Conservation (phyloP, 2,113 vertebrate genomes). For the Paradisaea rubra region DNA sequence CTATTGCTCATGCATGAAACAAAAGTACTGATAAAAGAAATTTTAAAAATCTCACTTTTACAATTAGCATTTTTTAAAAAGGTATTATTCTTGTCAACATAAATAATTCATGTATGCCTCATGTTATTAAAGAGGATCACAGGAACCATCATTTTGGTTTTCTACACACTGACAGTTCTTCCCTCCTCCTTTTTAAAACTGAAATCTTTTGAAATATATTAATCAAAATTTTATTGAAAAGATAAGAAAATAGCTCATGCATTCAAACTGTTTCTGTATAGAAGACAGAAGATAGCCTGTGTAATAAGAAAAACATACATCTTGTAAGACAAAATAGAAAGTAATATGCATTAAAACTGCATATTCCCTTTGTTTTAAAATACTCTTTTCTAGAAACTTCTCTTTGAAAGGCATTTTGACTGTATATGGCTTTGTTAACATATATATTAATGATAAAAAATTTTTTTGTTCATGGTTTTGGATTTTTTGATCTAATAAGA, state of each 20-base stretch:
- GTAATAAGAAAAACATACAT: neutral
- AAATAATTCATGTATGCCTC: neutral
- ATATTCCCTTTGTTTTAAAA: neutral
- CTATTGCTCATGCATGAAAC: neutral
- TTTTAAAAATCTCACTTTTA: neutral
- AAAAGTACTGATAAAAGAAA: neutral
- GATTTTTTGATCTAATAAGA: neutral
- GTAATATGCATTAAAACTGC: neutral
- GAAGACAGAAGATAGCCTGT: neutral
- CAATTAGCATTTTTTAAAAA: neutral
- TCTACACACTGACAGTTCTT: neutral
- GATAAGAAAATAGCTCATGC: neutral
- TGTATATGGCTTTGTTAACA: neutral
- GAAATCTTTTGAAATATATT: neutral
- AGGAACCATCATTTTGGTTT: neutral
- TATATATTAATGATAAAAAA: neutral
- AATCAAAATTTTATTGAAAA: neutral
- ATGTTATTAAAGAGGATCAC: neutral
- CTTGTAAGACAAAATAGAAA: neutral
- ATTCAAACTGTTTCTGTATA: neutral
- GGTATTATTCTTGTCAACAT: neutral
- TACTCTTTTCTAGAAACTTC: neutral
- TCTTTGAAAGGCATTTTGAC: neutral
- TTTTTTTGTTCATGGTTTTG: neutral
- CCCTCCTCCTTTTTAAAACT: neutral